These are phyloP conservation scores for Orthosia gothica DNA, from an alignment of 2,888 invertebrate species.

Conservation along the genomic window DNA sequence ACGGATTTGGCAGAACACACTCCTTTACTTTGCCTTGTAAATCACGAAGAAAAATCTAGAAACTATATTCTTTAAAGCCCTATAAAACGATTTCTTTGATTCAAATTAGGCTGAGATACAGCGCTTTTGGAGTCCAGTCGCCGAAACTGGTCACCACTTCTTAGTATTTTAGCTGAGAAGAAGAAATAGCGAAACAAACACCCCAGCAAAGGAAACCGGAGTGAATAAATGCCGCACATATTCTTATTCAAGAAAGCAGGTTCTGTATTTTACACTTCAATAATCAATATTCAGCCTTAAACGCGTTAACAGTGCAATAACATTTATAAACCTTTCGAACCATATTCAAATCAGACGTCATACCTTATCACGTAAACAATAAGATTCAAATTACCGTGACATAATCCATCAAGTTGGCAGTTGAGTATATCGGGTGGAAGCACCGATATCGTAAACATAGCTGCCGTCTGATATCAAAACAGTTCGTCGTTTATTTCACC, in stretches of 20 bases:
- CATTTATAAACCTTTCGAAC: slow-evolving; percentile 16
- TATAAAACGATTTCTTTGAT: too few species aligned
- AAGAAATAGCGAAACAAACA: too few species aligned
- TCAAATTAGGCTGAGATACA: too few species aligned
- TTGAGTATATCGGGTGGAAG: slow-evolving; percentile 21
- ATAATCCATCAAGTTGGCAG: slow-evolving; percentile 7
- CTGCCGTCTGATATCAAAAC: slow-evolving; percentile 72
- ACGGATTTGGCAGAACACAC: too few species aligned
- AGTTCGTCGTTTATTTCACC: slow-evolving; percentile 70
- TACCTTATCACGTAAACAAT: slow-evolving; percentile 7
- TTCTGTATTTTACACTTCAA: background rate
- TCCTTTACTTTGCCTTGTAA: too few species aligned
- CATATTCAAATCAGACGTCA: background rate
- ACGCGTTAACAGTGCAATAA: slow-evolving; percentile 13
- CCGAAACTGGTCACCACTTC: too few species aligned
- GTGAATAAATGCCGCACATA: too few species aligned
- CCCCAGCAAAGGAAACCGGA: too few species aligned
- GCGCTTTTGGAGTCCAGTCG: too few species aligned
- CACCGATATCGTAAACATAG: slow-evolving; percentile 59
- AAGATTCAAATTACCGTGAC: slow-evolving; percentile 42
- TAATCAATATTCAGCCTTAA: slow-evolving; percentile 15
- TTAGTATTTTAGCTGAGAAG: too few species aligned
- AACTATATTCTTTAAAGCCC: too few species aligned
- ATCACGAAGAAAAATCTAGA: too few species aligned
- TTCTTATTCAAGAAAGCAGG: background rate